phyloP scores from a whole-genome alignment of 2,113 vertebrate genomes.

The human region DNA sequence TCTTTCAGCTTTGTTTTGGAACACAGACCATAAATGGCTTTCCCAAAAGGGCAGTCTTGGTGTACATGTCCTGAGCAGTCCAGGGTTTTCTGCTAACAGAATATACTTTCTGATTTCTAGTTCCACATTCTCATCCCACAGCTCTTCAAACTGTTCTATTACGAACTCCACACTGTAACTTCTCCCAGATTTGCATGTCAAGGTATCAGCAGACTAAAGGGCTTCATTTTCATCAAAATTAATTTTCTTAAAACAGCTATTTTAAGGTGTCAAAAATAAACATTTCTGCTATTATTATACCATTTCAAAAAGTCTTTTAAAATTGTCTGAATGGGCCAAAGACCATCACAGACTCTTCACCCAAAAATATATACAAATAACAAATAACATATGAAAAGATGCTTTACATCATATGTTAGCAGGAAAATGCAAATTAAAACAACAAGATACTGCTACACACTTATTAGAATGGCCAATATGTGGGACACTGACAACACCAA shows the following conservation, averaged over 20 bases:
- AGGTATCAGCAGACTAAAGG: background rate
- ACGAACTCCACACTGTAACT: fast-evolving
- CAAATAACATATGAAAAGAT: background rate
- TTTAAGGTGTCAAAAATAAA: background rate
- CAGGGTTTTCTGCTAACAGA: background rate
- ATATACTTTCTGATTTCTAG: background rate
- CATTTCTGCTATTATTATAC: background rate
- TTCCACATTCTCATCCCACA: background rate
- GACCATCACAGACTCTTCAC: background rate
- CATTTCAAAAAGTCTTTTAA: background rate
- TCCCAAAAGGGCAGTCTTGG: background rate
- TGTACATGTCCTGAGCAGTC: background rate
- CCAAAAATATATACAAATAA: background rate
- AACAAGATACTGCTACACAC: background rate
- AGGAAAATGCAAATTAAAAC: background rate
- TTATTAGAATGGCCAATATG: background rate
- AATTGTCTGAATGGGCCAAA: background rate
- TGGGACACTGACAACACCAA: background rate
- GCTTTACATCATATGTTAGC: background rate
- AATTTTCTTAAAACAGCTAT: background rate
- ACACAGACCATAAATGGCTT: background rate
- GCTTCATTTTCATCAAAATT: background rate
- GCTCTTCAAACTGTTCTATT: background rate
- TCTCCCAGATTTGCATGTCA: background rate
- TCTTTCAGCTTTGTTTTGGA: background rate